Evolutionary conservation across 1,140 invertebrate species (phyloP), one percentile per base, ranked within the genome.

Genomic region (Oreohelix idahoensis): DNA sequence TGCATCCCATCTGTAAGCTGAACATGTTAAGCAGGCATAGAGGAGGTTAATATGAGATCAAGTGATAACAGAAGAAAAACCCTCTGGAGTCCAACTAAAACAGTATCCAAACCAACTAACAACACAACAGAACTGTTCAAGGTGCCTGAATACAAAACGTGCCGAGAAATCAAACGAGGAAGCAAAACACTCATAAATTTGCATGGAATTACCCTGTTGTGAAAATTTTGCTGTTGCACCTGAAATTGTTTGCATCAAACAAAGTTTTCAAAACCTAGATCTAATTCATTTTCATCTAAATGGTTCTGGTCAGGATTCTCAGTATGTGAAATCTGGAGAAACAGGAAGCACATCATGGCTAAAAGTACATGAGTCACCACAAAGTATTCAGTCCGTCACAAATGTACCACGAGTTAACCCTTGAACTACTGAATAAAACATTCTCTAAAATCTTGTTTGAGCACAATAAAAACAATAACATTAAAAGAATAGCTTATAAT

Each of bases 261-360:
- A 69, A 69, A 70, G 39, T 79, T 66, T 79, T 79, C 78, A 69
- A 58, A 79, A 42, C 78, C 63, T 79, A 79, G 29, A 13, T 58
- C 53, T 58, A 58, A 58, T n/a, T 79, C 78, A 69, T 38, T 70
- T 36, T 79, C 78, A 69, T 79, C 78, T 79, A 66, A n/a, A 39
- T 79, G 78, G 32, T 79, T 78, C 51, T 51, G 39, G 23, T 8
- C n/a, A 8, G 39, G 76, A 15, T 10, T n/a, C 78, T 79, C 78
- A 69, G 63, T 79, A 38, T 66, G 5, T 32, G 38, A 35, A 69
- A 79, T 79, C 78, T 79, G 78, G 78, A 79, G 39, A 75, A 10
- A 58, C 53, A 58, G 53, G 53, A 58, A 58, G 53, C 26, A 58
- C 53, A 58, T n/a, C 4, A 58, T n/a, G 23, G 53, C 42, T n/a